Evolutionary conservation across 2,797 vertebrate species (phyloP).

Genomic region (Leptatherina wallacei): DNA sequence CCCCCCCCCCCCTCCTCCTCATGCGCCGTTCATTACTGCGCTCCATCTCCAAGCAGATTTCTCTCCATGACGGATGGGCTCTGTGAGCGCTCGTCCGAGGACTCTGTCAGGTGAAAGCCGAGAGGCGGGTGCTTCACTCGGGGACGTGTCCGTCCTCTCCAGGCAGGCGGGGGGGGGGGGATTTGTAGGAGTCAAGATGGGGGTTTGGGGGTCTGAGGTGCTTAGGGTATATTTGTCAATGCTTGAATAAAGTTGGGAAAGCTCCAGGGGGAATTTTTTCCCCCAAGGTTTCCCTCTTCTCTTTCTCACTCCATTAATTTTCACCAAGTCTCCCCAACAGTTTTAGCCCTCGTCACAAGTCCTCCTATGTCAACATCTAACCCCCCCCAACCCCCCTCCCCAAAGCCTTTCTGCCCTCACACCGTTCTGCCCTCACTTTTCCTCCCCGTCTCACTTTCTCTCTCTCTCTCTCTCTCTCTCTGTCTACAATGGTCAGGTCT

Average conservation of each 20-base stretch:
- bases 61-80: conserved; percentile 70
- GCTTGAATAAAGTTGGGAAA: conserved; percentile 48
- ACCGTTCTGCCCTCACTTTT: conserved; percentile 52
- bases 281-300: conserved; percentile 50
- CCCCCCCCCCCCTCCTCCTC: conserved; percentile 29
- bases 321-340: conserved; percentile 26
- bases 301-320: conserved; percentile 57
- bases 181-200: conserved; percentile 25
- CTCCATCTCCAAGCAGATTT: conserved; percentile 54
- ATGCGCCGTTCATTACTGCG: conserved; percentile 20
- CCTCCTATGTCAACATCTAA: conserved; percentile 65
- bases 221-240: conserved; percentile 25
- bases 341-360: conserved; percentile 70
- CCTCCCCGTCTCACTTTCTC: conserved; percentile 53
- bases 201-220: conserved; percentile 5
- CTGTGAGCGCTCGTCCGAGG: conserved; percentile 50
- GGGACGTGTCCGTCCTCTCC: neutral
- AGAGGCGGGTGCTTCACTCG: conserved; percentile 41
- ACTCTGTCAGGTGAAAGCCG: conserved; percentile 56
- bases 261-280: conserved; percentile 15
- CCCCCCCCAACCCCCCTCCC: conserved; percentile 60
- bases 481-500: conserved; percentile 83
- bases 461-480: conserved; percentile 69
- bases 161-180: conserved; percentile 37
- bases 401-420: too few species aligned